Percentiles rank a stretch among this genome's conserved stretches.
phyloP scores from a whole-genome alignment of 64 coral and sea anemone genomes.

The Pachyseris speciosa region DNA sequence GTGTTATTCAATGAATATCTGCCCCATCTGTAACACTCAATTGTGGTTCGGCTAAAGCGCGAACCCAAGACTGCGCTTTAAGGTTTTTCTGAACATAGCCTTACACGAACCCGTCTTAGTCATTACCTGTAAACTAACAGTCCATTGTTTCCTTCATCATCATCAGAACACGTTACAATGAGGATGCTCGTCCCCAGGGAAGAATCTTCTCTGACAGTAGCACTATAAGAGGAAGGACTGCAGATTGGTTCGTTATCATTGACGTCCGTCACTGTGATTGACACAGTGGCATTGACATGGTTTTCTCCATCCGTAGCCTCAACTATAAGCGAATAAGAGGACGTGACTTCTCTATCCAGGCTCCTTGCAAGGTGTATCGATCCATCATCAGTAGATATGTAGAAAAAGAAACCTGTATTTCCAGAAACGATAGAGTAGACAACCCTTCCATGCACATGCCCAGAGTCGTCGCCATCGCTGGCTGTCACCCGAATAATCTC shows the following conservation, averaged over 20 bases:
- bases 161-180: slow-evolving; percentile 45
- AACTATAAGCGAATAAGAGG: slow-evolving; percentile 38
- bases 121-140: slow-evolving; percentile 46
- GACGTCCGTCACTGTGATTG: slow-evolving; percentile 31
- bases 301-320: slow-evolving; percentile 63
- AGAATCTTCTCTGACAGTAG: slow-evolving; percentile 39
- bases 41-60: no score
- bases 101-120: neutral
- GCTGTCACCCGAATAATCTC: slow-evolving; percentile 59
- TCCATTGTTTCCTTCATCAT: slow-evolving; percentile 56
- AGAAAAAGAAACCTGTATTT: slow-evolving; percentile 41
- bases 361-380: slow-evolving; percentile 26
- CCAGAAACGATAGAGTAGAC: slow-evolving; percentile 46
- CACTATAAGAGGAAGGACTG: slow-evolving; percentile 50
- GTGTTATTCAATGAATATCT: no score
- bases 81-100: no score
- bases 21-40: no score
- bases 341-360: slow-evolving; percentile 41
- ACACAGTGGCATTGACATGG: slow-evolving; percentile 46
- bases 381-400: slow-evolving; percentile 28
- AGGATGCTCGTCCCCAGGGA: slow-evolving; percentile 41
- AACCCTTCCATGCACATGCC: slow-evolving; percentile 40
- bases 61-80: no score
- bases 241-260: slow-evolving; percentile 62
- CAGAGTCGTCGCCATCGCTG: slow-evolving; percentile 26